Evolutionary conservation across 2,113 vertebrate genomes (phyloP), one percentile per base, ranked within the genome.

Genomic region (Percina caprodes): DNA sequence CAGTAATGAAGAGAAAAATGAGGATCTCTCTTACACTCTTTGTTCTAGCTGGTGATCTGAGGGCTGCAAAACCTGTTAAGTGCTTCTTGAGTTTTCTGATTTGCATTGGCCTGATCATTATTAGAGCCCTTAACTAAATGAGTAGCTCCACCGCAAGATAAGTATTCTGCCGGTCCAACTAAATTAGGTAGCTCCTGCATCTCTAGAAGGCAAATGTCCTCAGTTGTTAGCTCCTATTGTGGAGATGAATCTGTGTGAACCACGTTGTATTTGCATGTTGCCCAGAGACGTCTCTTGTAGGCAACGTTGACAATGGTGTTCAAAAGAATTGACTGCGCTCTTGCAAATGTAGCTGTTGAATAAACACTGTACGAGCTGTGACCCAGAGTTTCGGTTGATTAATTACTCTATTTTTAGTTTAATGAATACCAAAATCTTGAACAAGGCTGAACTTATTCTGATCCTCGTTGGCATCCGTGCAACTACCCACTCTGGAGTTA

Each of bases 161-260:
- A 51, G 62, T 30, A 69, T 49, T 62, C 6, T 56, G 49, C 39
- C 11, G 69, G 65, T 78, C 79, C 3, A 3, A 62, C 21, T 55
- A 45, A 59, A 51, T 66, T 52, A 26, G 21, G 15, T 11, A 23
- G 45, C 46, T 2, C 4, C 8, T 14, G 18, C 13, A 18, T 70
- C 9, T 49, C 67, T 59, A 54, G 18, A 35, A 66, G 45, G 69
- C 24, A 62, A 30, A 9, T 46, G 49, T 35, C 58, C 51, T 21
- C 15, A 58, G 21, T 48, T 60, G 16, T 79, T 26, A 58, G 15
- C 39, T 23, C 49, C 16, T 49, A 30, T 12, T 15, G 23, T 56
- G 58, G 49, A 39, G 21, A 16, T n/a, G 26, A 26, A 49, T 59
- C 59, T 33, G 42, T 59, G 54, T 33, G 42, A 42, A 51, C 55